phyloP scores from a whole-genome alignment of 2,888 invertebrate species.

The Ormyrus thymus region DNA sequence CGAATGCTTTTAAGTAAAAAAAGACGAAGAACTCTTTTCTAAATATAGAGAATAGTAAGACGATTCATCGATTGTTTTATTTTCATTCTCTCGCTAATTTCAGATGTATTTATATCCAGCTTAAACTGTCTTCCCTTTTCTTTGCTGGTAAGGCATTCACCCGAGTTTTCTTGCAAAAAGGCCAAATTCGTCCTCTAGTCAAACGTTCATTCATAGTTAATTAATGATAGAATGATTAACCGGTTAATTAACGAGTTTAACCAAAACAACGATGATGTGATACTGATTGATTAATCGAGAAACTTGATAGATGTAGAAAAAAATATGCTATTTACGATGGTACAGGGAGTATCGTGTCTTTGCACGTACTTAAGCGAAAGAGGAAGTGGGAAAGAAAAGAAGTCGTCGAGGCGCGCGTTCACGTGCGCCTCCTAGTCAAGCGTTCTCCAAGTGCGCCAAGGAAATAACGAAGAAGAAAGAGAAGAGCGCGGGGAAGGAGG shows the following conservation, averaged over 20 bases:
- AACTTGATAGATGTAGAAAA: slow-evolving; percentile 39
- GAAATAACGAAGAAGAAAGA: slow-evolving; percentile 19
- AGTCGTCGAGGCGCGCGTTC: slow-evolving; percentile 23
- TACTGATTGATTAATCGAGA: slow-evolving; percentile 48
- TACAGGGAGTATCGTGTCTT: slow-evolving; percentile 8
- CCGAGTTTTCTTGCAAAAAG: not conserved
- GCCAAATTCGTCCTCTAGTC: slow-evolving; percentile 9
- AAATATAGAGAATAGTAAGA: slow-evolving; percentile 26
- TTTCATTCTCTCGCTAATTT: slow-evolving; percentile 12
- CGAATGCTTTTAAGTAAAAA: not conserved
- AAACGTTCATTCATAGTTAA: slow-evolving; percentile 17
- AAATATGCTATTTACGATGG: slow-evolving; percentile 11
- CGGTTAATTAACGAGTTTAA: slow-evolving; percentile 41
- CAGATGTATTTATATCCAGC: not conserved
- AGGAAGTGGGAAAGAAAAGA: slow-evolving; percentile 7
- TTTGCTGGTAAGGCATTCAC: not conserved
- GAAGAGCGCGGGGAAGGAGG: not conserved
- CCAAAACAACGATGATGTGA: slow-evolving; percentile 53
- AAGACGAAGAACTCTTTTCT: not conserved
- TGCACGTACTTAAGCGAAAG: slow-evolving; percentile 27
- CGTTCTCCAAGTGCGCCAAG: slow-evolving; percentile 46
- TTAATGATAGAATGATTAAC: slow-evolving; percentile 21
- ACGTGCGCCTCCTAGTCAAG: slow-evolving; percentile 50
- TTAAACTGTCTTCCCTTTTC: not conserved
- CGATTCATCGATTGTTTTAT: slow-evolving; percentile 26